Conservation (phyloP, 2,888 invertebrate species). For the Ophraella communa region DNA sequence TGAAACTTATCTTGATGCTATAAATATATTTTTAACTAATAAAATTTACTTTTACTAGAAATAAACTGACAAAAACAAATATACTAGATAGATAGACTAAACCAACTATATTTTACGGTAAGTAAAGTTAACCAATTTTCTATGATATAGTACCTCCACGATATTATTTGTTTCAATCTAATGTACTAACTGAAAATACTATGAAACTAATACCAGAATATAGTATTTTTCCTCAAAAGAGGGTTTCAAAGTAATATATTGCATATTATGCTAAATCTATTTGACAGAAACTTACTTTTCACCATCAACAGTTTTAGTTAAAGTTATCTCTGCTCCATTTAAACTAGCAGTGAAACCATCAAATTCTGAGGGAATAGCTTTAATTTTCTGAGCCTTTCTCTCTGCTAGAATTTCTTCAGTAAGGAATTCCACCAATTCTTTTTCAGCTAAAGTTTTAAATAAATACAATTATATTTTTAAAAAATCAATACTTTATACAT, state of each 20-base stretch:
- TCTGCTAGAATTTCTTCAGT: conserved; percentile 94
- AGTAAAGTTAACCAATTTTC: no score
- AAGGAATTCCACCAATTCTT: conserved; percentile 88
- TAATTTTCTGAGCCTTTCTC: conserved; percentile 79
- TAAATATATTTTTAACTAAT: conserved; percentile 39
- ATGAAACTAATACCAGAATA: no score
- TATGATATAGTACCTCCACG: no score
- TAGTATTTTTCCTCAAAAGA: no score
- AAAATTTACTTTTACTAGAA: background rate
- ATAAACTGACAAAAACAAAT: background rate
- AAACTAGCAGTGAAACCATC: conserved; percentile 82
- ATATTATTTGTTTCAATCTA: no score
- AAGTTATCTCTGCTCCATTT: conserved; percentile 83
- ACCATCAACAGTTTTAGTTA: conserved; percentile 74
- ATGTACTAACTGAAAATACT: no score
- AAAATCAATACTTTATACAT: no score
- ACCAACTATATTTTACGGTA: no score
- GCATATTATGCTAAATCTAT: background rate
- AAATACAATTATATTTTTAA: background rate
- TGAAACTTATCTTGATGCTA: conserved; percentile 82
- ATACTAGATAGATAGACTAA: no score
- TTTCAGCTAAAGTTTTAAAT: conserved; percentile 69
- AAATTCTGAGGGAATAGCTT: conserved; percentile 76
- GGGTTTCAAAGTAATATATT: background rate
- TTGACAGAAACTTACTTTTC: conserved; percentile 70